Evolutionary conservation across 2,113 vertebrate genomes (phyloP).

Genomic region (Plotosus lineatus): DNA sequence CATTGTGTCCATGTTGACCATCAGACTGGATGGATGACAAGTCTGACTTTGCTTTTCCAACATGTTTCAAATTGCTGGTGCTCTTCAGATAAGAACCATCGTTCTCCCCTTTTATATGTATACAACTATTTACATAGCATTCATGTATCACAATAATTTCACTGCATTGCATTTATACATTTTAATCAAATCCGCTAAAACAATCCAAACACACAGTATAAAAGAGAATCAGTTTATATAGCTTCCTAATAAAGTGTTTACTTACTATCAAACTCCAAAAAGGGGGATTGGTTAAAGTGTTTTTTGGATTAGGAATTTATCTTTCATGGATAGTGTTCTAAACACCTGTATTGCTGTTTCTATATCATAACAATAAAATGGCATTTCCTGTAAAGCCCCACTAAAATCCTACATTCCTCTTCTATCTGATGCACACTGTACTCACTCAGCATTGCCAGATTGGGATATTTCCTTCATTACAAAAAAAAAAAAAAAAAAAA

Average conservation of each 20-base stretch:
- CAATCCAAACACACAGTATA: slow-evolving; percentile 15
- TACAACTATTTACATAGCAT: slow-evolving; percentile 15
- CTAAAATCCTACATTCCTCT: not conserved
- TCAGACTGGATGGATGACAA: not conserved
- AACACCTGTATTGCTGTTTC: not conserved
- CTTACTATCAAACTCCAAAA: slow-evolving; percentile 6
- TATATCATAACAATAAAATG: not conserved
- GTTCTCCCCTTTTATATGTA: not conserved
- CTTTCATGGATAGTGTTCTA: not conserved
- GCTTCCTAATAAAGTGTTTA: slow-evolving; percentile 3
- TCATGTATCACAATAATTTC: not conserved
- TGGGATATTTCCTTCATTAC: not conserved
- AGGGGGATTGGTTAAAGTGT: not conserved
- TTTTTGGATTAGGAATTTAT: not conserved
- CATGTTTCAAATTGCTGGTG: not conserved
- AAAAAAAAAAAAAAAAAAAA: too few species aligned
- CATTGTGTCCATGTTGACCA: not conserved
- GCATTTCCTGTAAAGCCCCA: not conserved
- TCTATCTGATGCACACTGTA: not conserved
- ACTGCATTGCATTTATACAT: slow-evolving; percentile 3
- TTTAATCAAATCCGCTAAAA: slow-evolving; percentile 17
- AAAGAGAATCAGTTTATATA: slow-evolving; percentile 20
- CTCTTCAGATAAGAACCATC: not conserved
- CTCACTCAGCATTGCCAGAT: not conserved
- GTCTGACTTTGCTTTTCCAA: not conserved